Conservation (phyloP, 2,888 invertebrate species). For the Ophioninae sp. region DNA sequence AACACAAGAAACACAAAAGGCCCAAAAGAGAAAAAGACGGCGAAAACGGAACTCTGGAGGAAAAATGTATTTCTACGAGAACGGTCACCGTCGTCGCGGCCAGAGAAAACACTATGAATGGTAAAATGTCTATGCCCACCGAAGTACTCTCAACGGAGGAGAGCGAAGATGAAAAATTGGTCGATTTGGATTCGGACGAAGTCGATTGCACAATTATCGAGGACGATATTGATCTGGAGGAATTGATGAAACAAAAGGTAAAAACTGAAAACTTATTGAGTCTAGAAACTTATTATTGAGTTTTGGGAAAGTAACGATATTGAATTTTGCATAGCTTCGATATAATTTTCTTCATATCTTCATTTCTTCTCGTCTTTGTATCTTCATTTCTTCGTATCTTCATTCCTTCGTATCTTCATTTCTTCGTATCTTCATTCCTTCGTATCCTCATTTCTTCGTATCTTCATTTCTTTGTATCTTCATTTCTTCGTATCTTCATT, state of each 20-base stretch:
- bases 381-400: too few relatives aligned
- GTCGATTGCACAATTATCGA: conserved; percentile 88
- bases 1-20: conserved; percentile 79
- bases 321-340: too few relatives aligned
- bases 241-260: conserved; percentile 94
- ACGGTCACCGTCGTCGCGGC: conserved; percentile 62
- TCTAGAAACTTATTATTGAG: too few relatives aligned
- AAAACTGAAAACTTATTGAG: background rate
- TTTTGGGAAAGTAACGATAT: too few relatives aligned
- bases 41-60: conserved; percentile 75
- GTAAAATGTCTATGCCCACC: conserved; percentile 73
- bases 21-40: conserved; percentile 74
- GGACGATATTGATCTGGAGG: conserved; percentile 93
- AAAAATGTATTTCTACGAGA: conserved; percentile 67
- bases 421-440: too few relatives aligned
- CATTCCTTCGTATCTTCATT: too few relatives aligned
- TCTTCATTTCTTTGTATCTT: too few relatives aligned
- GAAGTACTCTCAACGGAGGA: conserved; percentile 78
- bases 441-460: too few relatives aligned
- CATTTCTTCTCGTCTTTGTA: too few relatives aligned
- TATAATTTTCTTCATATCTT: too few relatives aligned
- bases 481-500: too few relatives aligned
- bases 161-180: conserved; percentile 78
- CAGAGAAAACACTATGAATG: conserved; percentile 74
- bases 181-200: conserved; percentile 82